These are phyloP conservation scores for Ridgeia piscesae DNA, from an alignment of 1,140 invertebrate species.

Conservation along the genomic window DNA sequence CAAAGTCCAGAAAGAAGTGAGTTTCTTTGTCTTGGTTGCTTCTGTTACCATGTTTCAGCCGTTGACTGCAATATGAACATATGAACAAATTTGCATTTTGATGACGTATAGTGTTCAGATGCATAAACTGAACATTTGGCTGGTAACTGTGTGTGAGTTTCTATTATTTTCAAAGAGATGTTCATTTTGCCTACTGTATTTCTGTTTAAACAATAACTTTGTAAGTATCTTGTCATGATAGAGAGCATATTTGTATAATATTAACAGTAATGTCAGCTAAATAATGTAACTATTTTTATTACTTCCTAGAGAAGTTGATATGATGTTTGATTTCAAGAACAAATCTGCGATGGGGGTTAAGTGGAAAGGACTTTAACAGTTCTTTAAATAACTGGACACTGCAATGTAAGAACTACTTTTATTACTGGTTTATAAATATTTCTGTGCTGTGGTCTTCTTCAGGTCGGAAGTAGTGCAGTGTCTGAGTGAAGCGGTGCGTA, in stretches of 20 bases:
- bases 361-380: too few relatives aligned
- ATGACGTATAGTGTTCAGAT: too few relatives aligned
- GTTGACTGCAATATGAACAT: background rate
- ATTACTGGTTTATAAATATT: background rate
- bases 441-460: constrained; percentile 35
- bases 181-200: background rate
- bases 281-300: background rate
- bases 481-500: constrained; percentile 83
- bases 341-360: too few relatives aligned
- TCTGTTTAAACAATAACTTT: background rate
- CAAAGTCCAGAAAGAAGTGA: constrained; percentile 59
- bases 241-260: too few relatives aligned
- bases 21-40: constrained; percentile 20
- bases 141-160: background rate
- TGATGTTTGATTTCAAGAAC: too few relatives aligned
- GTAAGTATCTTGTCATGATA: background rate
- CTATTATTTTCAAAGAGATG: background rate
- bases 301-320: too few relatives aligned
- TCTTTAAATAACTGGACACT: too few relatives aligned
- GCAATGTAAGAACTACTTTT: background rate
- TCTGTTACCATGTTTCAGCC: background rate
- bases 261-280: background rate
- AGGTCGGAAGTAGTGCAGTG: constrained; percentile 86
- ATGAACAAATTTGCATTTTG: background rate
- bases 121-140: background rate